Percentiles rank a stretch among this genome's conserved stretches.
phyloP scores from a whole-genome alignment of 2,797 vertebrate genomes.

The Ataeniobius toweri region DNA sequence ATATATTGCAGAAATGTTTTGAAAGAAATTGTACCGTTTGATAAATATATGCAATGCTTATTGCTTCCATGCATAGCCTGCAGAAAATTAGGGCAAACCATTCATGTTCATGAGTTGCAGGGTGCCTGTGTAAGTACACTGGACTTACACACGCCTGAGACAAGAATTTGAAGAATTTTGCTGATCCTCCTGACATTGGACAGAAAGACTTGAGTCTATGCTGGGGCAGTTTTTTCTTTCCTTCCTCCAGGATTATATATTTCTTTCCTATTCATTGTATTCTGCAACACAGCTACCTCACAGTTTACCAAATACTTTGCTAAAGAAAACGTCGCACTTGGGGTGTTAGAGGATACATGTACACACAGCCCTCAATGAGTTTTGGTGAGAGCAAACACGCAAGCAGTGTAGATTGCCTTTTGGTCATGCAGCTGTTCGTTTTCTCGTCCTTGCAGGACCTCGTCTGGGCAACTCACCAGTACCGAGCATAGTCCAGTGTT shows the following conservation, averaged over 20 bases:
- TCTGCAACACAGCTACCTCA: slow-evolving; percentile 22
- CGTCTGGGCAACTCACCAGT: slow-evolving; percentile 98
- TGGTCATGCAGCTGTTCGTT: slow-evolving; percentile 76
- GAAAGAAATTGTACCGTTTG: slow-evolving; percentile 1
- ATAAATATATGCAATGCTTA: background rate
- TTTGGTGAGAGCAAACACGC: slow-evolving; percentile 63
- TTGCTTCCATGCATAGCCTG: background rate
- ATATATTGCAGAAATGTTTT: background rate
- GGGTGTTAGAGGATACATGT: slow-evolving; percentile 63
- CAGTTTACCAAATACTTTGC: slow-evolving; percentile 50
- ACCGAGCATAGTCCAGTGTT: slow-evolving; percentile 98
- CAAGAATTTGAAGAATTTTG: slow-evolving; percentile 79
- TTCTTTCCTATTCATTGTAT: slow-evolving; percentile 25
- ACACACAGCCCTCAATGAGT: slow-evolving; percentile 56
- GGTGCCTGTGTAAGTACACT: slow-evolving; percentile 39
- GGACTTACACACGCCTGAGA: slow-evolving; percentile 41
- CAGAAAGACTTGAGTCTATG: slow-evolving; percentile 46
- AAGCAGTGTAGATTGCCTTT: slow-evolving; percentile 61
- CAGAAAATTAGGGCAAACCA: slow-evolving; percentile 13
- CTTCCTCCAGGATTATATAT: slow-evolving; percentile 19
- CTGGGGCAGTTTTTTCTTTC: slow-evolving; percentile 36
- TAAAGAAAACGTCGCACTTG: slow-evolving; percentile 66
- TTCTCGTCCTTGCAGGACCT: slow-evolving; percentile 84
- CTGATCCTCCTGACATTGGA: slow-evolving; percentile 58
- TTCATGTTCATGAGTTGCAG: slow-evolving; percentile 15